These are phyloP conservation scores for Ceyx cyanopectus DNA, from an alignment of 2,113 vertebrate genomes.

Conservation along the genomic window DNA sequence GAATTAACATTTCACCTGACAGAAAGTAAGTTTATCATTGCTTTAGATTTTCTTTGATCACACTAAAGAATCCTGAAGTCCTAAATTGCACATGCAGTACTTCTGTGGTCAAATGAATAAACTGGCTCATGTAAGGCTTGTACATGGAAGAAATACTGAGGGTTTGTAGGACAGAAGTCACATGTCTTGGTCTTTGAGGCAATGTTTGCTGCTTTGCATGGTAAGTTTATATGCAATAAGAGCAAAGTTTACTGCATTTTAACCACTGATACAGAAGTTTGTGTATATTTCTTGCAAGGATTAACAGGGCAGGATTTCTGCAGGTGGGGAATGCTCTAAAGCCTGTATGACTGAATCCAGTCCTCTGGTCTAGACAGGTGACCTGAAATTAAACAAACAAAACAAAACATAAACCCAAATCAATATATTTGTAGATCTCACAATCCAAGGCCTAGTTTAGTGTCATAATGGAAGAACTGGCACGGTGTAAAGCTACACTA, in stretches of 20 bases:
- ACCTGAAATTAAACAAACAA: background rate
- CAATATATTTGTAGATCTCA: background rate
- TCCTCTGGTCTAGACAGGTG: background rate
- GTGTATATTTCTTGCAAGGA: background rate
- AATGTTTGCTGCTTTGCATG: background rate
- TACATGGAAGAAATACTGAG: background rate
- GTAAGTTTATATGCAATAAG: background rate
- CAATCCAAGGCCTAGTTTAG: background rate
- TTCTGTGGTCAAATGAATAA: background rate
- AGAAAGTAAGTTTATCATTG: slow-evolving; percentile 77
- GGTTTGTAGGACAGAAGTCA: background rate
- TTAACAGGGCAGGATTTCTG: background rate
- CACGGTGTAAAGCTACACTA: background rate
- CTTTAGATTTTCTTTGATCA: background rate
- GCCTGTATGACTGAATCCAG: background rate
- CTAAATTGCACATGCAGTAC: fast-evolving
- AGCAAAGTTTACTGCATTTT: background rate
- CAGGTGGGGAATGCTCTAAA: background rate
- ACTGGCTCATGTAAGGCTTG: background rate
- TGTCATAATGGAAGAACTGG: background rate
- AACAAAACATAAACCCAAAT: no score
- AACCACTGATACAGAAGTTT: background rate
- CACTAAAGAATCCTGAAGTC: background rate
- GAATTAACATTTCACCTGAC: slow-evolving; percentile 89
- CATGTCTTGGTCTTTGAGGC: fast-evolving